phyloP scores from a whole-genome alignment of 2,888 invertebrate species.

The Anoplius nigerrimus region DNA sequence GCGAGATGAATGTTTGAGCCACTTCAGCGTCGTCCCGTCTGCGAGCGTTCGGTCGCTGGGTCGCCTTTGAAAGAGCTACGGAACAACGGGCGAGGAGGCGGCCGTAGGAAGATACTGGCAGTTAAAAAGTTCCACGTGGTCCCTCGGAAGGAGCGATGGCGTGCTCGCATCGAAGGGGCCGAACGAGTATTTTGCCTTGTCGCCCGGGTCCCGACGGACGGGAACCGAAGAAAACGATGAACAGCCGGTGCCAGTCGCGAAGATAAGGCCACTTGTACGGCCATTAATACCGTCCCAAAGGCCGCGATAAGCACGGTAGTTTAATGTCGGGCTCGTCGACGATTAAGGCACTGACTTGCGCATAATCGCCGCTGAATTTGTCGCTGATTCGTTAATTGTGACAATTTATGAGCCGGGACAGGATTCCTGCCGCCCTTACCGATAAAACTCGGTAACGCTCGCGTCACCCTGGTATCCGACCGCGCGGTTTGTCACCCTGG shows the following conservation, averaged over 20 bases:
- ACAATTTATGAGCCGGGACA: slow-evolving; percentile 19
- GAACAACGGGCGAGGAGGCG: too few species aligned
- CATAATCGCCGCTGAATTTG: slow-evolving; percentile 20
- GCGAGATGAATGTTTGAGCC: too few species aligned
- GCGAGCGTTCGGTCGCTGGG: too few species aligned
- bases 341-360: slow-evolving; percentile 6
- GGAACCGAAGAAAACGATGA: slow-evolving; percentile 6
- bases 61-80: too few species aligned
- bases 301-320: not conserved
- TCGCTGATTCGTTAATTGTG: slow-evolving; percentile 33
- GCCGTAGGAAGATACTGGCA: too few species aligned
- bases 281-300: slow-evolving; percentile 25
- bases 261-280: not conserved
- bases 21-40: too few species aligned
- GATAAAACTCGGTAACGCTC: too few species aligned
- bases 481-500: too few species aligned
- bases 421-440: too few species aligned
- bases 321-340: slow-evolving; percentile 6
- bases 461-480: too few species aligned
- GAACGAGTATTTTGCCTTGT: slow-evolving; percentile 20
- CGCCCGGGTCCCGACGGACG: slow-evolving; percentile 1
- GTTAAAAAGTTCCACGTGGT: too few species aligned
- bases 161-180: slow-evolving; percentile 26
- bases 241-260: not conserved
- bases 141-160: not conserved